Conservation (phyloP, 2,113 vertebrate genomes). For the Lamprotornis superbus region DNA sequence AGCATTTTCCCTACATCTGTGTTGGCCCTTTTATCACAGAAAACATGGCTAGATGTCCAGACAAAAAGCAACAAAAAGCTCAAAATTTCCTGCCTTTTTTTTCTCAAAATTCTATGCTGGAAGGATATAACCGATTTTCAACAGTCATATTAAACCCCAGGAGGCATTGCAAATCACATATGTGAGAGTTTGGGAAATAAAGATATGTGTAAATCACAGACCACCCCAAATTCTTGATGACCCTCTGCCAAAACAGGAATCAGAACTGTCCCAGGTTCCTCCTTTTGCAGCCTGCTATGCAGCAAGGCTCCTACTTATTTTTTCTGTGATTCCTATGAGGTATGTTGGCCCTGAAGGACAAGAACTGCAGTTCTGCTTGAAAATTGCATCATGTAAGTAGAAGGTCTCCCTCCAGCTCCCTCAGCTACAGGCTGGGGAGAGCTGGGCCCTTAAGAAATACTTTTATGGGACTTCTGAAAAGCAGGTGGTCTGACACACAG, state of each 20-base stretch:
- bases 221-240: neutral
- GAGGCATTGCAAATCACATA: neutral
- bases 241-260: neutral
- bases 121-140: neutral
- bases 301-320: neutral
- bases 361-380: neutral
- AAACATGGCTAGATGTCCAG: neutral
- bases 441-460: slow-evolving; percentile 26
- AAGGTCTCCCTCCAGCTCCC: neutral
- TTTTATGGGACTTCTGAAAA: slow-evolving; percentile 1
- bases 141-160: neutral
- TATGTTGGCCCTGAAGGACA: neutral
- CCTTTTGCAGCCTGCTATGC: neutral
- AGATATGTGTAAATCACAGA: neutral
- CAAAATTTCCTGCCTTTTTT: neutral
- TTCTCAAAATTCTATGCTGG: neutral
- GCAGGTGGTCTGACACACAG: slow-evolving; percentile 9
- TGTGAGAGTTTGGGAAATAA: neutral
- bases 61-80: neutral
- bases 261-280: neutral
- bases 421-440: neutral
- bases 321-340: neutral
- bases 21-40: neutral
- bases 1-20: neutral
- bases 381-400: neutral